phyloP scores from a whole-genome alignment of 2,888 invertebrate species.

The Branchinecta sandiegonensis region DNA sequence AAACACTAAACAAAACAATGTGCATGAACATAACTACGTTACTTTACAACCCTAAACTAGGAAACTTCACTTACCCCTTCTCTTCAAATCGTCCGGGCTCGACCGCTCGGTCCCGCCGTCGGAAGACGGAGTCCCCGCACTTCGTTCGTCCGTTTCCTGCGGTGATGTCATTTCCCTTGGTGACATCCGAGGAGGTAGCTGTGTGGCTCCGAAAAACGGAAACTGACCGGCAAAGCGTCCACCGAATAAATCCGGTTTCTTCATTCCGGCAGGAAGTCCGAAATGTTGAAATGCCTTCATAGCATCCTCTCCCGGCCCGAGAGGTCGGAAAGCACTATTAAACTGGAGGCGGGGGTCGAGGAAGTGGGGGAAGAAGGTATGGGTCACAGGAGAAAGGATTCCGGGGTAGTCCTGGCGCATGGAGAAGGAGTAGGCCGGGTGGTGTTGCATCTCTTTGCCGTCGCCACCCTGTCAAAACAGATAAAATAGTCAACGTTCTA shows the following conservation, averaged over 20 bases:
- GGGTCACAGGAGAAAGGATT: not conserved
- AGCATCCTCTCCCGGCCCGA: not conserved
- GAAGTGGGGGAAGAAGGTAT: slow-evolving; percentile 6
- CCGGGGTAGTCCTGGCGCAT: slow-evolving; percentile 2
- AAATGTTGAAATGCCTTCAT: slow-evolving; percentile 5
- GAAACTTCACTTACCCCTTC: not conserved
- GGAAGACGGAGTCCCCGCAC: slow-evolving; percentile 7
- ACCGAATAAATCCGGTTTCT: not conserved
- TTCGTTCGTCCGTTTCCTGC: not conserved
- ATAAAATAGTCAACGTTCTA: too few species aligned
- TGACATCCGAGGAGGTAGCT: not conserved
- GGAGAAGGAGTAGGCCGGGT: not conserved
- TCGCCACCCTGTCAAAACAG: not conserved
- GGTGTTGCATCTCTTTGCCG: slow-evolving; percentile 11
- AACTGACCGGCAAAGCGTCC: not conserved
- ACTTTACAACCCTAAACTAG: too few species aligned
- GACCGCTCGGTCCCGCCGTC: not conserved
- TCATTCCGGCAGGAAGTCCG: not conserved
- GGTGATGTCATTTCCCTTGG: not conserved
- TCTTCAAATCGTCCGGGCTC: not conserved
- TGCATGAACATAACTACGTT: too few species aligned
- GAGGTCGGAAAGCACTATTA: slow-evolving; percentile 4
- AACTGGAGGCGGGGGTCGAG: slow-evolving; percentile 4
- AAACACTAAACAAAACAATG: too few species aligned
- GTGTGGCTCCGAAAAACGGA: not conserved